phyloP scores from a whole-genome alignment of 2,888 invertebrate genomes.

The Iselma pallidipennis region DNA sequence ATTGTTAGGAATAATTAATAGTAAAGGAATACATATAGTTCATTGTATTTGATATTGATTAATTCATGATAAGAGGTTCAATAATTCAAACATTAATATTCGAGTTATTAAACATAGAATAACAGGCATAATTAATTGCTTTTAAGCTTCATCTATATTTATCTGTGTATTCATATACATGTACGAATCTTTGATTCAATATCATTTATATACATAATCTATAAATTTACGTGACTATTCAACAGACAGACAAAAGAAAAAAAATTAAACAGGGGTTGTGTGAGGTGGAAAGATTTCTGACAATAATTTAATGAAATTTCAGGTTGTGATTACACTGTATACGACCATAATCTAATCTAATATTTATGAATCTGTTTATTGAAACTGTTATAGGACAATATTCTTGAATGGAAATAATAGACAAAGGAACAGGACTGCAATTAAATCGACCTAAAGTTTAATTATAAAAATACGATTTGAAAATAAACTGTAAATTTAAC shows the following conservation, averaged over 20 bases:
- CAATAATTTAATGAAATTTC: slow-evolving; percentile 15
- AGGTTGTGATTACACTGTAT: slow-evolving; percentile 9
- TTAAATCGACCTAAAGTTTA: too few relatives aligned
- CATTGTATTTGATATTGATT: slow-evolving; percentile 18
- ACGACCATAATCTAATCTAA: slow-evolving; percentile 8
- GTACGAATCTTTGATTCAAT: not conserved
- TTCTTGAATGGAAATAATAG: too few relatives aligned
- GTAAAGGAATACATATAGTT: slow-evolving; percentile 11
- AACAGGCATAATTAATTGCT: slow-evolving; percentile 20
- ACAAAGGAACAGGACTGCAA: too few relatives aligned
- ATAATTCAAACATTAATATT: slow-evolving; percentile 21
- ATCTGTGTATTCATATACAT: slow-evolving; percentile 1
- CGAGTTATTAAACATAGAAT: slow-evolving; percentile 17
- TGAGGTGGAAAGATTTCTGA: too few relatives aligned
- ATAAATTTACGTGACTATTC: too few relatives aligned
- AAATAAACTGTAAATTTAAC: too few relatives aligned
- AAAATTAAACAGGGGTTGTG: too few relatives aligned
- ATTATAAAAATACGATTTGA: too few relatives aligned
- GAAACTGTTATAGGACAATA: slow-evolving; percentile 15
- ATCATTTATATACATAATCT: too few relatives aligned
- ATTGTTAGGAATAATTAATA: slow-evolving; percentile 18
- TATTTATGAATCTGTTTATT: slow-evolving; percentile 16
- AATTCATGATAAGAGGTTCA: slow-evolving; percentile 17
- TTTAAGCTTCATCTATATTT: slow-evolving; percentile 19
- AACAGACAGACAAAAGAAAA: too few relatives aligned